These are phyloP conservation scores for Hippotragus niger DNA, from an alignment of 2,113 vertebrate species.

Conservation along the genomic window DNA sequence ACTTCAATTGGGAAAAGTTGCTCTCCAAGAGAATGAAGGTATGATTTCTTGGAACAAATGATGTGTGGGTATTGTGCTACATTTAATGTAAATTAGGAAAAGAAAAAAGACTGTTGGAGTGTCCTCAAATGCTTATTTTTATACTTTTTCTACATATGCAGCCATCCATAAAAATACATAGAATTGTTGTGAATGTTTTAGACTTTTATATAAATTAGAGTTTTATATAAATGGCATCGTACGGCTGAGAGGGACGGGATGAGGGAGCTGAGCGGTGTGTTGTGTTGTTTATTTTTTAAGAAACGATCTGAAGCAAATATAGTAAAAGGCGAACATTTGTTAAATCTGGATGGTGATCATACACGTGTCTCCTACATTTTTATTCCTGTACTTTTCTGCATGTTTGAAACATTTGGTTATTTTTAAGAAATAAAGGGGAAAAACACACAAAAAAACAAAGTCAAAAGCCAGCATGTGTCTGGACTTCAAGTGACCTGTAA, in stretches of 20 bases:
- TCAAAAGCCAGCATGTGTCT: neutral
- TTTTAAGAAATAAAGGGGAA: constrained; percentile 4
- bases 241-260: constrained; percentile 12
- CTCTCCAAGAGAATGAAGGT: neutral
- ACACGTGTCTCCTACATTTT: constrained; percentile 56
- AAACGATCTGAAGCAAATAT: constrained; percentile 45
- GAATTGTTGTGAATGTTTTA: constrained; percentile 53
- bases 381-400: constrained; percentile 44
- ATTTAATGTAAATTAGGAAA: constrained; percentile 45
- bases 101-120: neutral
- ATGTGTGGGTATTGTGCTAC: neutral
- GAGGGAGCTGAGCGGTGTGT: neutral
- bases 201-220: constrained; percentile 46
- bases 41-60: constrained; percentile 29
- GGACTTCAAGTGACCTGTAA: neutral
- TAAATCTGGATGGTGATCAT: constrained; percentile 63
- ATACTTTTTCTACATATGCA: constrained; percentile 26
- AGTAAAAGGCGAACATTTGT: constrained; percentile 67
- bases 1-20: neutral
- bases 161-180: constrained; percentile 20
- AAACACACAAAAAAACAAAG: neutral
- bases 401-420: constrained; percentile 51
- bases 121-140: constrained; percentile 41
- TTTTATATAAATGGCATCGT: constrained; percentile 54
- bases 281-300: constrained; percentile 55